Percentiles rank a stretch among this genome's conserved stretches.
phyloP scores from a whole-genome alignment of 2,888 invertebrate genomes.

The Chrysomela aeneicollis region DNA sequence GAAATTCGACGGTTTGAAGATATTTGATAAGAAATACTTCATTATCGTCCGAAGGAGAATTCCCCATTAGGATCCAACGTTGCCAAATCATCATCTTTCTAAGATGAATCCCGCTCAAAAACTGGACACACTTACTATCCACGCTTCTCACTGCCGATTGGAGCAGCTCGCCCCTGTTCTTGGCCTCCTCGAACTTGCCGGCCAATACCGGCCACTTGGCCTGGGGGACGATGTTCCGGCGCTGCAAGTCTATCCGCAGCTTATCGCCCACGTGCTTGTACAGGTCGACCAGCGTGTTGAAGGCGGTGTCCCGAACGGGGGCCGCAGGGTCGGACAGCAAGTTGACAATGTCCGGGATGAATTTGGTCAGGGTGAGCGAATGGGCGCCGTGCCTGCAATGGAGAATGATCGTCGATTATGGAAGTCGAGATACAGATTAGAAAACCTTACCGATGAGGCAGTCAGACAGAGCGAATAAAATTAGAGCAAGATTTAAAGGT shows the following conservation, averaged over 20 bases:
- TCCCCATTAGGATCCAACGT: no score
- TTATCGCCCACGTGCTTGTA: constrained; percentile 94
- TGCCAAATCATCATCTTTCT: no score
- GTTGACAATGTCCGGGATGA: constrained; percentile 83
- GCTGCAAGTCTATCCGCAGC: constrained; percentile 80
- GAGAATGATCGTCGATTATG: not conserved
- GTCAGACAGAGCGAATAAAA: no score
- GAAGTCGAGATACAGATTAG: no score
- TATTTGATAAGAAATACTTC: no score
- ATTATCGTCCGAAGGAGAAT: no score
- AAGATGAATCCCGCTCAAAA: no score
- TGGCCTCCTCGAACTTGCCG: constrained; percentile 87
- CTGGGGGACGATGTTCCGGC: constrained; percentile 80
- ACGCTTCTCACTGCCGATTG: constrained; percentile 69
- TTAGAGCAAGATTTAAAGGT: no score
- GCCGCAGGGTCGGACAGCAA: constrained; percentile 87
- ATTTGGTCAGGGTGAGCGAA: constrained; percentile 80
- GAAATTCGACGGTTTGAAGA: no score
- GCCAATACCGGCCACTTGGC: constrained; percentile 75
- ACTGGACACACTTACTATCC: constrained; percentile 51
- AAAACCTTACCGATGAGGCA: no score
- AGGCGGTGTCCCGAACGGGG: constrained; percentile 87
- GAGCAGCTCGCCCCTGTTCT: constrained; percentile 73
- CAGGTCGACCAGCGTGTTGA: constrained; percentile 85
- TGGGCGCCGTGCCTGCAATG: constrained; percentile 85